Base-by-base conservation (phyloP, 2,797 vertebrate species). In the Artibeus lituratus region DNA sequence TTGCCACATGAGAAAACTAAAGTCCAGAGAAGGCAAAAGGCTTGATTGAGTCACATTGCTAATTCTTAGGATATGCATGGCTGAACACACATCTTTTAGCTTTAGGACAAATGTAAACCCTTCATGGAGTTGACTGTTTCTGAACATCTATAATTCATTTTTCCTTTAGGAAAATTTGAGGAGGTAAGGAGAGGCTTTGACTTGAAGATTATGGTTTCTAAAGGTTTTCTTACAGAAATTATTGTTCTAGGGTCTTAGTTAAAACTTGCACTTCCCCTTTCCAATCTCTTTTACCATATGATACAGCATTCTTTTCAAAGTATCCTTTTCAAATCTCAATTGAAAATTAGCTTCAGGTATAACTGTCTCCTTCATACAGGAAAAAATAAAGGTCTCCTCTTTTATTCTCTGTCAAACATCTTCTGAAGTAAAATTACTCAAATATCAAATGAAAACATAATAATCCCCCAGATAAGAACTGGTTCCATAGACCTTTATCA, bases 281-380 rank as follows among this genome's bases (percentile, higher is more conserved):
- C 5, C 21, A 80, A 19, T 84, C 51, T 86, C 44, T 39, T 77
- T 91, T 92, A 77, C 29, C 7, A 39, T 14, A 3, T n/a, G 26
- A 44, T 57, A 84, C 78, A 86, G n/a, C 19, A 47, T 72, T 88
- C 29, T 80, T 87, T 94, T 49, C 67, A 67, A 53, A 81, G 0
- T 47, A 73, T 42, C 3, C 16, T 80, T 92, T 93, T 70, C 32
- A 96, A 85, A 87, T 87, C 22, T 90, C 47, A 89, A 77, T 55
- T 80, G 62, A 92, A 93, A 73, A 49, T 73, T 7, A 82, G 26
- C 44, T 82, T 12, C 39, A 35, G 29, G 10, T 73, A 85, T 89
- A 89, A 3, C 26, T 59, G 19, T 16, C 29, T 73, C 55, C 47
- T 94, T 73, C 81, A 83, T 14, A 51, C 10, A 91, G 44, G 7